Base-by-base conservation (phyloP, 2,113 vertebrate genomes). In the Oncorhynchus mykiss region DNA sequence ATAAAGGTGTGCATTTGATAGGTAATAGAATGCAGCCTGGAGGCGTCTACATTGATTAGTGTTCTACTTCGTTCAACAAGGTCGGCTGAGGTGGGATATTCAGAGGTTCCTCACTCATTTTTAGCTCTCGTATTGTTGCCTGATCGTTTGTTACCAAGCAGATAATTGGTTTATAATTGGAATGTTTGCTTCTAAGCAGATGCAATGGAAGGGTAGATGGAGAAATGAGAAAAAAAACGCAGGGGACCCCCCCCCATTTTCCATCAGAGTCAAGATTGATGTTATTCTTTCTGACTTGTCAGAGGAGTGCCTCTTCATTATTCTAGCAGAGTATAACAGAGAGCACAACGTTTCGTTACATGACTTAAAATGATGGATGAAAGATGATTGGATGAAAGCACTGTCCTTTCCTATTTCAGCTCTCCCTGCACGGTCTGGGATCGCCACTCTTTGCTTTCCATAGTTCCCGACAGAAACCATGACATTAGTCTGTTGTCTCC, bases 121-220 rank as follows among this genome's bases (percentile, higher is more conserved):
- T 45, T 12, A 45, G 39, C 29, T 29, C 14, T 67, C 13, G 12
- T 29, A 14, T 67, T 29, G 24, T 31, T 67, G 65, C 27, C 65
- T 67, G 13, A 67, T 14, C 65, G 13, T 67, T 67, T 29, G 29
- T 67, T 67, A 67, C 82, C 67, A 57, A 3, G 1, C 39, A 48
- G 39, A 64, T 83, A 86, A 87, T 90, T 81, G 51, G 69, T 81
- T 83, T 74, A 67, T 62, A 73, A 81, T 54, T 74, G 77, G 78
- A 48, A 7, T 62, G 74, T 78, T 75, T 18, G 66, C 22, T 77
- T 67, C 25, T 71, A 74, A 48, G 6, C 22, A 25, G 24, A 65
- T 22, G 29, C 65, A 67, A 67, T 67, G 25, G 65, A 67, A 29
- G 25, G 25, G 25, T 67, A 14, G 39, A 45, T 12, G 39, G 39